Conservation (phyloP, 1,140 invertebrate genomes). For the Leptinotarsa texana region DNA sequence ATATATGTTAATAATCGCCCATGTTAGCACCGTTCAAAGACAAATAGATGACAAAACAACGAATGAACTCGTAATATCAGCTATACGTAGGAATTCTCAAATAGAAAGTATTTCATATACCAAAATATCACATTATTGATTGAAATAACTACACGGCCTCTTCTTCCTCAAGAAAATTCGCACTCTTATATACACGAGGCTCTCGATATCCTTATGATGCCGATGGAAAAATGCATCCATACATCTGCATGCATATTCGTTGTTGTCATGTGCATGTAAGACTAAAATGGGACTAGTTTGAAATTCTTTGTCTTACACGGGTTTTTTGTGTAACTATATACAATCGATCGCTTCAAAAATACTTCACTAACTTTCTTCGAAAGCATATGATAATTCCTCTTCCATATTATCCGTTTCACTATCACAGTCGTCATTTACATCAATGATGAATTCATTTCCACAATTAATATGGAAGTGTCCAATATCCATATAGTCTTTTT, state of each 20-base stretch:
- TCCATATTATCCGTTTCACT: no score
- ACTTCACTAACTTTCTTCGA: no score
- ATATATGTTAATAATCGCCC: no score
- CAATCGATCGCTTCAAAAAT: no score
- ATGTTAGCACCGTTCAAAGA: no score
- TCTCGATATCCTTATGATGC: not conserved
- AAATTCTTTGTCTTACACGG: slow-evolving; percentile 21
- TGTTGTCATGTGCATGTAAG: slow-evolving; percentile 26
- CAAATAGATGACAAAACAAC: not conserved
- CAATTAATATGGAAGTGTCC: no score
- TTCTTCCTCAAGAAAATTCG: not conserved
- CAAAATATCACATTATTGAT: slow-evolving; percentile 6
- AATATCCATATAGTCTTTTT: no score
- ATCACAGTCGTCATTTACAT: no score
- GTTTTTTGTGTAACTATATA: slow-evolving; percentile 20
- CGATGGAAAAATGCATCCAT: slow-evolving; percentile 1
- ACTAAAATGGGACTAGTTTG: slow-evolving; percentile 24
- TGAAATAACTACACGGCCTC: not conserved
- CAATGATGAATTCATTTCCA: no score
- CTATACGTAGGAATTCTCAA: not conserved
- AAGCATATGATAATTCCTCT: no score
- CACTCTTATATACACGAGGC: not conserved
- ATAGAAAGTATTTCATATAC: not conserved
- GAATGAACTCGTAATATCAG: not conserved
- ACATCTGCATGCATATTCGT: slow-evolving; percentile 17